phyloP scores from a whole-genome alignment of 2,888 invertebrate species.

The Sminthurinus aureus region DNA sequence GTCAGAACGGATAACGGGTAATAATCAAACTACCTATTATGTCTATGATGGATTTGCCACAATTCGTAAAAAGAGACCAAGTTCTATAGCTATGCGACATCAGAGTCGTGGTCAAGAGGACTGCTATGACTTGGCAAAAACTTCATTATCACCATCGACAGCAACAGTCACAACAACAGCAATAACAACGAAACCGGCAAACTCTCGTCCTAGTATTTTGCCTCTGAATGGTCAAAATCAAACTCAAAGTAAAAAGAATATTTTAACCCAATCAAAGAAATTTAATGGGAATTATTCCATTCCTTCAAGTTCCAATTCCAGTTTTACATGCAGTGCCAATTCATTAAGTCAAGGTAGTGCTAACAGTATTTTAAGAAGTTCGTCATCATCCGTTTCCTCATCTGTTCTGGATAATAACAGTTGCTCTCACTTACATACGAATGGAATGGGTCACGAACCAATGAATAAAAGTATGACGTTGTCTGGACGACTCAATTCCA shows the following conservation, averaged over 20 bases:
- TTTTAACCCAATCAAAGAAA: slow-evolving; percentile 6
- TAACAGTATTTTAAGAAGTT: too few relatives aligned
- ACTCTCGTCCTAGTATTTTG: too few relatives aligned
- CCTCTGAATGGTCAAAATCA: too few relatives aligned
- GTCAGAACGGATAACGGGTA: background rate
- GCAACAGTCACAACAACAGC: background rate
- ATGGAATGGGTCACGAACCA: background rate
- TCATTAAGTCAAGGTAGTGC: too few relatives aligned
- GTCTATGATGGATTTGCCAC: slow-evolving; percentile 87
- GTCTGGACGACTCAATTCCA: slow-evolving; percentile 19
- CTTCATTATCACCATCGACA: slow-evolving; percentile 1
- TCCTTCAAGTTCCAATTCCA: background rate
- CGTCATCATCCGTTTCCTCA: background rate
- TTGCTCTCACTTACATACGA: background rate
- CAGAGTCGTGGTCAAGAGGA: slow-evolving; percentile 43
- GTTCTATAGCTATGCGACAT: slow-evolving; percentile 53
- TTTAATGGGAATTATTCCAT: background rate
- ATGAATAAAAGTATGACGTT: slow-evolving; percentile 11
- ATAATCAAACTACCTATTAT: slow-evolving; percentile 36
- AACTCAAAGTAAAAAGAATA: background rate
- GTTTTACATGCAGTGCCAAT: too few relatives aligned
- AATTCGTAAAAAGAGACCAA: slow-evolving; percentile 65
- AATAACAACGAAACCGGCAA: background rate
- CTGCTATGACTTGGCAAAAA: slow-evolving; percentile 54
- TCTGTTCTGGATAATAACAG: background rate